Evolutionary conservation across 2,888 invertebrate species (phyloP), one percentile per base, ranked within the genome.

Genomic region (Thyatira batis): DNA sequence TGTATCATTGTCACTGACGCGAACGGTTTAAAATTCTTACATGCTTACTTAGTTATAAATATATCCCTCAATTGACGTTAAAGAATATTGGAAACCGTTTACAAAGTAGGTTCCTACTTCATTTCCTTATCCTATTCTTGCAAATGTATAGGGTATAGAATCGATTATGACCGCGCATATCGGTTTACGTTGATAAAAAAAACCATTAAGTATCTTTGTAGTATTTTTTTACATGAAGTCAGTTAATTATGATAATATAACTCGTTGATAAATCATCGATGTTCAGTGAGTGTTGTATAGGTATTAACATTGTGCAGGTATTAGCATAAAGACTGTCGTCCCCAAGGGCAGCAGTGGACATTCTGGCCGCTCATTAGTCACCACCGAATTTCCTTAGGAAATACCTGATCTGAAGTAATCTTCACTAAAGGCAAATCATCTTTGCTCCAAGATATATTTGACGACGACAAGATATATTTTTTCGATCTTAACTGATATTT

Each of bases 351-450:
- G 60, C 76, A 80, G 75, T 82, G 81, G 73, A 69, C 77, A 69
- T 74, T 57, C 70, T 75, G 73, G 78, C 82, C 84, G 75, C 80
- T 82, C 83, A 81, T 84, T 85, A 82, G 76, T 82, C 80, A 79
- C 68, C 69, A 63, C 68, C 70, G 56, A 54, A 62, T n/a, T 13
- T 66, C 71, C 71, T 57, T 58, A 45, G 75, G 70, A 74, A 69
- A 58, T 73, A 79, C 78, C 81, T 80, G 77, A 78, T 79, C 73
- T 64, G 54, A 48, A 52, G 70, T 66, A 60, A 76, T 73, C 72
- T 78, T 74, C 68, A 65, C 71, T 63, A 67, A 60, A 71, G 70
- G 68, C 70, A 70, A 76, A 77, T 73, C n/a, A n/a, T n/a, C n/a
- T n/a, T n/a, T 72, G 68, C 55, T 60, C 55, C 65, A 63, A 72